Base-by-base conservation (phyloP, 2,797 vertebrate genomes). In the Fratercula arctica region DNA sequence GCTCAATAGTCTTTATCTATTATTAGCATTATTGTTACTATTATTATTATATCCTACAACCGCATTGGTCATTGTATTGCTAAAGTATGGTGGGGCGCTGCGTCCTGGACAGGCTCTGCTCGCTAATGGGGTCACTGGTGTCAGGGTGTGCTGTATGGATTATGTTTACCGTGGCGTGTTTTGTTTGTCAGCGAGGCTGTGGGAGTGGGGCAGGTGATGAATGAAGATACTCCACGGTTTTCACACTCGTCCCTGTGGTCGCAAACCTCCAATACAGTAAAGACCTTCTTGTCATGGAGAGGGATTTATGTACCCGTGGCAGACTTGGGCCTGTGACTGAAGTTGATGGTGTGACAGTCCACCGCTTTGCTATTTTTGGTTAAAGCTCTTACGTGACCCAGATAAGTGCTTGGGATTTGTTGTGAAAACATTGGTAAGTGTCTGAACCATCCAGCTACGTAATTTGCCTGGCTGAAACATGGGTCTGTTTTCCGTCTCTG, bases 141-240 rank as follows among this genome's bases (percentile, higher is more conserved):
- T 97, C 98, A 97, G 90, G 56, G 51, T 95, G 97, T 98, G 98
- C 98, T 99, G 93, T 98, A 98, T 99, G 98, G 98, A 98, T 98
- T 97, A 97, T 98, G 98, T 99, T 99, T 99, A 98, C 98, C 69
- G 21, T 98, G 98, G 98, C 98, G 97, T 98, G 98, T 98, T 98
- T 97, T 98, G 98, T 98, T 98, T 97, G 97, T 74, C 94, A 98
- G 97, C 90, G 95, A 96, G 98, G 97, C 97, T 93, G 87, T 97
- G 98, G 98, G 97, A 97, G 96, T 85, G 94, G 98, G 98, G 97
- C 95, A 89, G 96, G 97, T 98, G 98, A 99, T 99, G 98, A 98
- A 98, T 98, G 98, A 98, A 98, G 98, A 98, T 97, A 96, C 96
- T 97, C 96, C 95, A 94, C 16, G 81, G 98, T 98, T 98, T 48